Base-by-base conservation (phyloP, 2,113 vertebrate genomes). In the Tursiops truncatus region DNA sequence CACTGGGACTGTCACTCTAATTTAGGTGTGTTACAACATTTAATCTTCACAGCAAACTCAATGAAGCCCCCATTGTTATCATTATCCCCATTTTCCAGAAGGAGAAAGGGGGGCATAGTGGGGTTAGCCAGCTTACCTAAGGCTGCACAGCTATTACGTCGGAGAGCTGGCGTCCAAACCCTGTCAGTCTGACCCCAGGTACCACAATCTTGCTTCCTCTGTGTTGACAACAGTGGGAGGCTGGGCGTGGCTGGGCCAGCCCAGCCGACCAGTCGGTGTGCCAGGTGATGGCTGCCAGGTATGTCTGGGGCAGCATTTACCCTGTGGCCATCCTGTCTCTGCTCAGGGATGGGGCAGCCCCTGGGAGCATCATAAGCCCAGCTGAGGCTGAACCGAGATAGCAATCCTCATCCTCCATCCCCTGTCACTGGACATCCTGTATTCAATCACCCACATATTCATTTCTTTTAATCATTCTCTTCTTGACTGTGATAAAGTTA, bases 401-500 rank as follows among this genome's bases (percentile, higher is more conserved):
- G 38, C 14, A 13, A 65, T 91, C 96, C 8, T 3, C 15, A 1
- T 90, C 86, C 73, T 95, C 89, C 50, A 83, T 67, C 26, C 41
- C 12, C 97, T 65, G 92, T 97, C 98, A 97, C 79, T n/a, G 28
- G 73, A 95, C 96, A 96, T 98, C 98, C 98, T 98, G 97, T 56
- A 97, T 98, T 99, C 98, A 98, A 98, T 99, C 98, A 99, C 97
- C 96, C 98, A 97, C 50, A 97, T 95, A 98, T 97, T 99, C 87
- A 98, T 98, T 98, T 99, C 96, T 98, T 97, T 93, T 97, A 86
- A 98, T 99, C 98, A 65, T 97, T 97, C 77, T 93, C 87, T 98
- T 98, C 96, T 98, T 97, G 90, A 98, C 98, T 97, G 95, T 91
- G 90, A 98, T 98, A 98, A 98, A 97, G 97, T 98, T 98, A 98